phyloP scores from a whole-genome alignment of 2,797 vertebrate genomes.

The Limosa lapponica region DNA sequence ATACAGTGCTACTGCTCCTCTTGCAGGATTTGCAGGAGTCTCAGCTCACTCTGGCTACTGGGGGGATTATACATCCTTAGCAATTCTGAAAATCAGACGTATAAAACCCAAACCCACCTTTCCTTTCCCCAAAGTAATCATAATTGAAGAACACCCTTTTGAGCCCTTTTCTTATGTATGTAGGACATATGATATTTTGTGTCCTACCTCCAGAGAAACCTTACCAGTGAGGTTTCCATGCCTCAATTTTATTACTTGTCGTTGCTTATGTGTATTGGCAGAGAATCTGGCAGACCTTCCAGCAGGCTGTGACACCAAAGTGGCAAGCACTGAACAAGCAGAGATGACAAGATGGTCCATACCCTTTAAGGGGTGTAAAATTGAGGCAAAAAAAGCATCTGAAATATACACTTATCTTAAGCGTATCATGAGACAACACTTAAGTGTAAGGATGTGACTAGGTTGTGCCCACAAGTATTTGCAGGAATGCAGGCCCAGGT shows the following conservation, averaged over 20 bases:
- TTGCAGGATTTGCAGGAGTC: not conserved
- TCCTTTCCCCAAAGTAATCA: not conserved
- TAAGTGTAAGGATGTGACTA: not conserved
- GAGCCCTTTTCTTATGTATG: not conserved
- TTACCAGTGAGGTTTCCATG: not conserved
- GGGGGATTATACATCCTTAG: not conserved
- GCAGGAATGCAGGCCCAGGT: not conserved
- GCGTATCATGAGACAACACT: not conserved
- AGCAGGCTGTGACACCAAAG: not conserved
- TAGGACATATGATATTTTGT: not conserved
- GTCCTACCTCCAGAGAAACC: not conserved
- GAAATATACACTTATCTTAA: not conserved
- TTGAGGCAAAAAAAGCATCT: not conserved
- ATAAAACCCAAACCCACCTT: not conserved
- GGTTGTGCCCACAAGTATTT: not conserved
- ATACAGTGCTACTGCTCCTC: not conserved
- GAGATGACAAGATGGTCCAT: not conserved
- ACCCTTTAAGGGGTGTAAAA: not conserved
- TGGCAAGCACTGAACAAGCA: not conserved
- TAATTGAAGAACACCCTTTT: not conserved
- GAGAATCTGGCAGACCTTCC: not conserved
- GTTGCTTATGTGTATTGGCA: not conserved
- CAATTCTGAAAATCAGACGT: not conserved
- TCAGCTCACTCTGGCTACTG: not conserved
- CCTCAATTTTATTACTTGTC: not conserved